Evolutionary conservation across 2,888 invertebrate genomes (phyloP), one percentile per base, ranked within the genome.

Genomic region (Serrognathus titanus): DNA sequence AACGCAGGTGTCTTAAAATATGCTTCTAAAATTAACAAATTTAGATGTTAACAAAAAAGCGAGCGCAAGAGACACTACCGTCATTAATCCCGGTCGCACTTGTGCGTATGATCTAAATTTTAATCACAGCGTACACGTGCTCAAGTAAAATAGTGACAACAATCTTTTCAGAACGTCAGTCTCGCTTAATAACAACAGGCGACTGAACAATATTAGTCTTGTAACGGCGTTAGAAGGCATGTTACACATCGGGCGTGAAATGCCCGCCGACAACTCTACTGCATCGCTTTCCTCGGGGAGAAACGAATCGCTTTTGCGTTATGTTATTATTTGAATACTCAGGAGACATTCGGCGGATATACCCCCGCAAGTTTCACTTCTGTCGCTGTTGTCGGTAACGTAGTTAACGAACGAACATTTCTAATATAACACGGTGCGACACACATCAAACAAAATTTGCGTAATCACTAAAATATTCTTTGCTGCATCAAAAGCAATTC

Each of bases 171-270:
- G 24, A 57, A 57, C 51, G 67, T 66, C 68, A 65, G 58, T 58
- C 59, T 62, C 60, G 61, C 61, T 69, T 69, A 68, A 67, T 66
- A 69, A 64, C 65, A 64, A 57, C 43, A 48, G 63, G 53, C 59
- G 63, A 63, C 58, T 62, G 69, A 69, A 71, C 71, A 71, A 71
- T 72, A 71, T 73, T 71, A 66, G 69, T 69, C 70, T 55, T 69
- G 70, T 63, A 65, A 46, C 59, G 60, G 64, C 60, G 65, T 66
- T 65, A 67, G 65, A 69, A 70, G 66, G 66, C 68, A 63, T 68
- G 68, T 70, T 66, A 58, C 59, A 65, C 64, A 67, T 71, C 72
- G 69, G 61, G 69, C 71, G 70, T 71, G 67, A 72, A 74, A 75
- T 70, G 63, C 65, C 58, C 57, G 59, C 55, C 66, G 73, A 73